Conservation (phyloP, 2,113 vertebrate genomes). For the Agapornis roseicollis region DNA sequence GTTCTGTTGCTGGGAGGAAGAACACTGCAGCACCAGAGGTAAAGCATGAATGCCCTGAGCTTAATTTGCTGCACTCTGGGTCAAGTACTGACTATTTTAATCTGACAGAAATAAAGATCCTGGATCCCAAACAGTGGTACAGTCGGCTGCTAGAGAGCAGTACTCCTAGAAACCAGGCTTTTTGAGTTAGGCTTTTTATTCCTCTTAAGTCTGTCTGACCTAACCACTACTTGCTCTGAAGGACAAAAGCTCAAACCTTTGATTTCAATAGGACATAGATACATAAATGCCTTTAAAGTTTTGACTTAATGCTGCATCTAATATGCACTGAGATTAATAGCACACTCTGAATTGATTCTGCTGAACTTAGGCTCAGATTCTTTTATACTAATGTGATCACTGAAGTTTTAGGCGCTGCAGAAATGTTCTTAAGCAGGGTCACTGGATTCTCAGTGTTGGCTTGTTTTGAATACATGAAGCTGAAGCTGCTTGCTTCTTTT, state of each 20-base stretch:
- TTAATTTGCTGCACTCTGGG: neutral
- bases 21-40: neutral
- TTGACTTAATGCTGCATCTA: neutral
- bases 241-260: neutral
- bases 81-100: neutral
- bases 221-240: neutral
- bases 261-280: neutral
- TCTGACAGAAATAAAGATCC: neutral
- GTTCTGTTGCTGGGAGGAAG: neutral
- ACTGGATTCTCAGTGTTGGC: neutral
- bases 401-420: neutral
- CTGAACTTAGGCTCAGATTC: neutral
- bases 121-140: neutral
- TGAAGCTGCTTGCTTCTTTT: neutral
- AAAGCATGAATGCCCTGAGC: neutral
- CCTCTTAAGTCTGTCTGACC: neutral
- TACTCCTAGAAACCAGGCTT: neutral
- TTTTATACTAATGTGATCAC: neutral
- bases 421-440: neutral
- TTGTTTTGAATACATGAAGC: neutral
- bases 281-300: neutral
- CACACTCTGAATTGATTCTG: neutral
- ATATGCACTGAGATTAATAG: neutral
- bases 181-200: neutral
- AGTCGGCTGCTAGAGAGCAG: neutral